Evolutionary conservation across 2,113 vertebrate genomes (phyloP), one percentile per base, ranked within the genome.

Genomic region (Nerophis ophidion): DNA sequence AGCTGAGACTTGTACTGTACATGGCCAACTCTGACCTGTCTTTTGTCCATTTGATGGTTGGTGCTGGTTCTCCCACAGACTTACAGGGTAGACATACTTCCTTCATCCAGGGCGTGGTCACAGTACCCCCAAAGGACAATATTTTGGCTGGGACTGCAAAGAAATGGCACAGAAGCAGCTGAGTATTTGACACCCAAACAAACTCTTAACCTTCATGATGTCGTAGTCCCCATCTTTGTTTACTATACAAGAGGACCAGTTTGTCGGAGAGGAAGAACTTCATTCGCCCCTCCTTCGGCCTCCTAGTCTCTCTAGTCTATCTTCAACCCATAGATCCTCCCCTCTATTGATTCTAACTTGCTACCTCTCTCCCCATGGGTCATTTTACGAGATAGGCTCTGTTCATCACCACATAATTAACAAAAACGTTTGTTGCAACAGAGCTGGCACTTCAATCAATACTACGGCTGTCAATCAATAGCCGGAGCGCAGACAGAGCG

Each of bases 101-200:
- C 82, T 94, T 98, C 96, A 97, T 98, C 97, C 97, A 99, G 0
- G 97, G 97, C 0, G 96, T 98, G 40, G 95, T 98, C 74, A 99
- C 95, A 0, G 95, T 98, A 74, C 97, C 97, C 7, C 97, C 96
- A 0, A 99, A 99, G 8, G 97, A 98, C 78, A 98, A 92, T 76
- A 99, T 98, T 87, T 98, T 98, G 59, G 93, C 97, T 0, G 97
- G 97, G 53, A 95, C 97, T 99, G 71, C 10, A 60, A 15, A 65
- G 9, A 26, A 61, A 49, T 15, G 8, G 66, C 19, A 42, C 10
- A 60, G 8, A 59, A 15, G 7, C 44, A 33, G 33, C 16, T 36
- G 1, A 46, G 34, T 44, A 8, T 58, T 42, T 34, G 45, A 46
- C 59, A 57, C 4, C 46, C 16, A 58, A 15, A 49, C 3, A 63